Evolutionary conservation across 2,797 vertebrate genomes (phyloP).

Genomic region (Echiichthys vipera): DNA sequence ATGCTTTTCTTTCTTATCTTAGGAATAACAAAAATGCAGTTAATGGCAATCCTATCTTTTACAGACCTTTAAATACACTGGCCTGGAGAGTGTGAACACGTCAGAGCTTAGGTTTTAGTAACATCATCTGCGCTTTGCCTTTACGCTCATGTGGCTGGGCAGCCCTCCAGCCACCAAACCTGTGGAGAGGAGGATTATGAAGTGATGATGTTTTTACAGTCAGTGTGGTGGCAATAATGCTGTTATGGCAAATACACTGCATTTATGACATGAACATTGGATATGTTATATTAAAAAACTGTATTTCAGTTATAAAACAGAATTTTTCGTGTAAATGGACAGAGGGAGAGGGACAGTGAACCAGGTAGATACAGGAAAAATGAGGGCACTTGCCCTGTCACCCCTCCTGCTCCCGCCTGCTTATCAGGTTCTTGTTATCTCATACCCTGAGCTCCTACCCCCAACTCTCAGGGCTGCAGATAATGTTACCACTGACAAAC

Average conservation of each 20-base stretch:
- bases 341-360: constrained; percentile 16
- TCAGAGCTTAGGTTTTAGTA: constrained; percentile 59
- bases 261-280: neutral
- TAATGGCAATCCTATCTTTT: constrained; percentile 19
- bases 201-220: constrained; percentile 19
- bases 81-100: constrained; percentile 58
- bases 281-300: constrained; percentile 1
- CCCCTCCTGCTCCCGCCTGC: constrained; percentile 19
- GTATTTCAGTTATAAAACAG: neutral
- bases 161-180: constrained; percentile 2
- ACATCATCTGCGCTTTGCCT: constrained; percentile 49
- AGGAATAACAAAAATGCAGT: constrained; percentile 11
- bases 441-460: neutral
- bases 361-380: constrained; percentile 34
- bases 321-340: neutral
- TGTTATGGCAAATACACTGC: neutral
- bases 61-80: constrained; percentile 55
- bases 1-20: neutral
- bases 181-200: constrained; percentile 29
- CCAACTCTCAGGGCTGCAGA: constrained; percentile 19
- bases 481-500: constrained; percentile 11
- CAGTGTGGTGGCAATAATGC: neutral
- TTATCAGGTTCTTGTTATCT: constrained; percentile 48
- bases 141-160: constrained; percentile 21
- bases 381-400: constrained; percentile 43